A percentile compares a stretch with the other conserved stretches of the same genome.
phyloP scores from a whole-genome alignment of 2,888 invertebrate genomes.

The Drosophila rellima region DNA sequence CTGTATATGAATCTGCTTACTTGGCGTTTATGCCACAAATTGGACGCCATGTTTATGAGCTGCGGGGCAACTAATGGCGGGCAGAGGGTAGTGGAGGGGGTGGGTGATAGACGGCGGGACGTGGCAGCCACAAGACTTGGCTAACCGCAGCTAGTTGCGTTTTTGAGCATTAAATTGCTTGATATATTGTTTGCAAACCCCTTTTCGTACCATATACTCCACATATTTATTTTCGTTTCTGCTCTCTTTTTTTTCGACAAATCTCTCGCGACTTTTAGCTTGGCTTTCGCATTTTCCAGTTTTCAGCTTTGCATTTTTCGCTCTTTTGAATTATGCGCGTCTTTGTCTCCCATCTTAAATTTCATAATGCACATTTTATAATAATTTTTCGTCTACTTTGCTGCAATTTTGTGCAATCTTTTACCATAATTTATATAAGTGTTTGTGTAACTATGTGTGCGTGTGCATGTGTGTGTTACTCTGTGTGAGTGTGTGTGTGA shows the following conservation, averaged over 20 bases:
- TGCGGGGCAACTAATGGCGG: constrained; percentile 10
- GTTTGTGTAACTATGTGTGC: constrained; percentile 12
- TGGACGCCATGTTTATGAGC: constrained; percentile 70
- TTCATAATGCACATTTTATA: constrained; percentile 80
- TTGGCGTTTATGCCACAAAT: constrained; percentile 75
- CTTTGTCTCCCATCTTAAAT: constrained; percentile 79
- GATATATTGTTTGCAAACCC: constrained; percentile 63
- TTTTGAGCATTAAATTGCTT: constrained; percentile 80
- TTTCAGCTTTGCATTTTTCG: constrained; percentile 23
- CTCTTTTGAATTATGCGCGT: constrained; percentile 68
- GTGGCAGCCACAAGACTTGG: constrained; percentile 35
- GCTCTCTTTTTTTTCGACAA: constrained; percentile 6
- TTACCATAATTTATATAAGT: constrained; percentile 72
- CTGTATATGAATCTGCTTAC: constrained; percentile 54
- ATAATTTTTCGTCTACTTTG: constrained; percentile 79
- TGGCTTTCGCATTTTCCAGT: constrained; percentile 24
- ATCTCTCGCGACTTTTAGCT: constrained; percentile 55
- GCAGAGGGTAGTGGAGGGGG: background rate
- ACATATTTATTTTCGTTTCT: constrained; percentile 11
- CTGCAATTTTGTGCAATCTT: constrained; percentile 79
- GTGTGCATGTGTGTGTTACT: constrained; percentile 25
- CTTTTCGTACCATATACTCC: constrained; percentile 15
- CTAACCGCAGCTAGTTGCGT: constrained; percentile 60
- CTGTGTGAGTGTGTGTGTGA: constrained; percentile 22
- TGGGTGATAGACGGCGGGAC: background rate